Percentiles rank a stretch among this genome's conserved stretches.
These are phyloP conservation scores for Theristicus caerulescens DNA, from an alignment of 2,113 vertebrate genomes.

Conservation along the genomic window DNA sequence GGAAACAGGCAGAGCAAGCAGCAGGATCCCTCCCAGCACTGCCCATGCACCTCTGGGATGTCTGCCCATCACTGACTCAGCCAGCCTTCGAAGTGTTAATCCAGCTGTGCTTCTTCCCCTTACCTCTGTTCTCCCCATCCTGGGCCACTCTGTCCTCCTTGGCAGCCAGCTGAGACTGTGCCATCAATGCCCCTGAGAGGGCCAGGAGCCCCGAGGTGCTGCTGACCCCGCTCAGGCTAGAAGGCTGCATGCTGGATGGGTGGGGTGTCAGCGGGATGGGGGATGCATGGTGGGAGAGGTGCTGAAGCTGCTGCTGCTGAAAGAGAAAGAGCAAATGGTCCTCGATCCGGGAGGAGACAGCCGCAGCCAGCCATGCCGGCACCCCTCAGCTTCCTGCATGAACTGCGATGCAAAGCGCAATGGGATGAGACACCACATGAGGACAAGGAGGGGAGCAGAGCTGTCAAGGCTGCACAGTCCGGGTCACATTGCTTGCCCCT, in stretches of 20 bases:
- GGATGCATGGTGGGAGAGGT: slow-evolving; percentile 86
- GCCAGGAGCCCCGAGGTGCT: slow-evolving; percentile 81
- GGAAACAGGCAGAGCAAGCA: not conserved
- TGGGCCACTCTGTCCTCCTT: slow-evolving; percentile 85
- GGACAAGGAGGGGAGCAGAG: not conserved
- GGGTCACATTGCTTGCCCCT: not conserved
- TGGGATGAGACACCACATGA: fast-evolving
- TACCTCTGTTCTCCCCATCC: slow-evolving; percentile 85
- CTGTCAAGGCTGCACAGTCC: not conserved
- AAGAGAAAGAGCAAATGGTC: slow-evolving; percentile 62
- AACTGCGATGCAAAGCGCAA: not conserved
- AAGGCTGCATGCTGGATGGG: slow-evolving; percentile 80
- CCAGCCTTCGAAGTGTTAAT: not conserved
- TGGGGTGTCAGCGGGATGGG: slow-evolving; percentile 83
- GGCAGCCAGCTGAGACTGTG: slow-evolving; percentile 79
- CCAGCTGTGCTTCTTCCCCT: not conserved
- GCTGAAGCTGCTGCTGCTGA: slow-evolving; percentile 96
- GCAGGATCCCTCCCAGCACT: not conserved
- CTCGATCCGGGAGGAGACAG: not conserved
- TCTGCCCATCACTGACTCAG: not conserved
- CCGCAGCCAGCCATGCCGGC: not conserved
- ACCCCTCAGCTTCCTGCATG: not conserved
- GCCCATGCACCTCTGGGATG: not conserved
- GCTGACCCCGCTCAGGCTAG: slow-evolving; percentile 75
- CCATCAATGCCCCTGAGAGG: slow-evolving; percentile 78